Base-by-base conservation (phyloP, 2,113 vertebrate species). In the Microcebus tavaratra region DNA sequence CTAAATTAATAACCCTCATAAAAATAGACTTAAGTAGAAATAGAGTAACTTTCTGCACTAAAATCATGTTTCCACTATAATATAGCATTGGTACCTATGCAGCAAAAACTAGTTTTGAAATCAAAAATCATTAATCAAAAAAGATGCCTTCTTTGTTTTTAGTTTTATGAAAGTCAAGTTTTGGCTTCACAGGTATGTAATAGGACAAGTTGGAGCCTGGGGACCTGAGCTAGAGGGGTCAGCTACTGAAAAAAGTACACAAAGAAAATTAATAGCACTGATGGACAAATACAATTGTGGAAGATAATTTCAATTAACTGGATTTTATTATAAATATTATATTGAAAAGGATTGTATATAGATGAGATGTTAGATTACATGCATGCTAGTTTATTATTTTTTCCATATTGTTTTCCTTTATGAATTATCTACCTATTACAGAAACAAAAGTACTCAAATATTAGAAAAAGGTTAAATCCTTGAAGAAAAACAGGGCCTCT, bases 1-100 rank as follows among this genome's bases (percentile, higher is more conserved):
- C 23, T 76, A 67, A 91, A 94, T 94, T 80, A 87, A 95, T 65
- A 96, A 39, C 50, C 17, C 17, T 55, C 48, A 80, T 75, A 91
- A 91, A 90, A 96, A 72, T 59, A 84, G 70, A 80, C 53, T 82
- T 80, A 87, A 68, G 15, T 59, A 53, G 80, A 86, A 89, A 83
- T 65, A 84, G 0, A 57, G 63, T 42, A 72, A 76, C 53, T 94
- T 76, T 61, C 36, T 42, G 14, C 3, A 39, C 5, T 87, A 68
- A 76, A 93, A 78, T 57, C 18, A 20, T n/a, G 36, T 55, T 73
- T 94, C 6, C 39, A 21, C 5, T 48, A 3, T 36, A 73, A n/a
- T n/a, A 31, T 10, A 39, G 39, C 1, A 39, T 25, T 5, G 4
- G 11, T 29, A 39, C 25, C 18, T 23, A 13, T 53, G 29, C 10